Percentiles rank a stretch among this genome's conserved stretches.
Conservation (phyloP, 2,797 vertebrate genomes). For the Adelosebastes latens region DNA sequence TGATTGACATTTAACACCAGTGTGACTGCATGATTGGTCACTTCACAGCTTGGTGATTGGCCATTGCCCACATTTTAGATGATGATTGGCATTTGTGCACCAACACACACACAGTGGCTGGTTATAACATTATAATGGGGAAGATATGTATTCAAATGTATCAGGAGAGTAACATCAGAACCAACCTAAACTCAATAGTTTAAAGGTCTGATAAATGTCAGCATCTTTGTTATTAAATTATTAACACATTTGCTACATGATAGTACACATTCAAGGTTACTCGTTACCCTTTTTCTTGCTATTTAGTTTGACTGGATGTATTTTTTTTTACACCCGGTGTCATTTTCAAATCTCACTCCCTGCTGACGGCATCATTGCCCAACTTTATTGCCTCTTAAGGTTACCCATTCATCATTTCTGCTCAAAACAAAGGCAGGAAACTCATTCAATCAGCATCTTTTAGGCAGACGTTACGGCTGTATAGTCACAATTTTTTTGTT, state of each 20-base stretch:
- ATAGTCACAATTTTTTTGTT: neutral
- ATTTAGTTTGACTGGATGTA: neutral
- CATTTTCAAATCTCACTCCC: conserved; percentile 11
- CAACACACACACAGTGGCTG: neutral
- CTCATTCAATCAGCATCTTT: conserved; percentile 14
- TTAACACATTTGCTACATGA: neutral
- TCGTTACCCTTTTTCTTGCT: neutral
- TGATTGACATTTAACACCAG: conserved; percentile 70
- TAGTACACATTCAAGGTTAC: neutral
- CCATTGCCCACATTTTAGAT: conserved; percentile 30
- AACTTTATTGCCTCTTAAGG: conserved; percentile 19
- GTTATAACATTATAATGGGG: neutral
- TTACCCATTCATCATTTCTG: conserved; percentile 21
- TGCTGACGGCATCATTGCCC: conserved; percentile 9
- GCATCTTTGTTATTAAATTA: neutral
- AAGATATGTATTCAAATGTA: conserved; percentile 8
- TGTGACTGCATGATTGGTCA: conserved; percentile 70
- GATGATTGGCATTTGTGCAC: conserved; percentile 43
- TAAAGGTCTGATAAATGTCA: neutral
- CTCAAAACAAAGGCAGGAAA: conserved; percentile 12
- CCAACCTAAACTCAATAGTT: neutral
- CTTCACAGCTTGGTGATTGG: conserved; percentile 64
- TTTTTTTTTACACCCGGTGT: neutral
- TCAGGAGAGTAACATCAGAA: neutral
- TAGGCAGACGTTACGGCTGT: neutral